Base-by-base conservation (phyloP, 2,113 vertebrate species). In the Donacobius atricapilla region DNA sequence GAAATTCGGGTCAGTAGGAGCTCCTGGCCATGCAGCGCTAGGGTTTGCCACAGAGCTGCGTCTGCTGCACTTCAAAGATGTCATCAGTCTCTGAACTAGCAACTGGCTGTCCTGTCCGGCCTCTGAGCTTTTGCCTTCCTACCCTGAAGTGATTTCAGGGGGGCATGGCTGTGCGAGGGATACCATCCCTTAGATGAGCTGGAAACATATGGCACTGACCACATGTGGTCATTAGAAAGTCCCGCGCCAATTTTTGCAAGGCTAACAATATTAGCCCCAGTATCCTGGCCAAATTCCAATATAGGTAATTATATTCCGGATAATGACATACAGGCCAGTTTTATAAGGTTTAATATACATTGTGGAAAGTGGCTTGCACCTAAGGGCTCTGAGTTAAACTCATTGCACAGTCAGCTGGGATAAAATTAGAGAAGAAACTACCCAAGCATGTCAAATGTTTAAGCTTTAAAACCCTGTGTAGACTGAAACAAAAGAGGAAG, bases 401-500 rank as follows among this genome's bases (percentile, higher is more conserved):
- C 93, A 81, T 92, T 94, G 95, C 97, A 95, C 61, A 95, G 94
- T 97, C 96, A 96, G 91, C 94, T 96, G 96, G 96, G 96, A 97
- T 95, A 93, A 97, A 98, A 97, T 98, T 95, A 97, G 95, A 97
- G 91, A 94, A 96, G 95, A 97, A 97, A 97, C 96, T 97, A 95
- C 88, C 96, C 96, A 96, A 97, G 94, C 96, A 95, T 97, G 96
- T 96, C 96, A 97, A 93, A 96, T 97, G 96, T 96, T 97, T 97
- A 97, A 97, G 95, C 93, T 97, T 92, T 97, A 97, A 97, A 97
- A 97, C 92, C 85, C 92, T 85, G 87, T 75, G 93, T 92, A 76
- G 91, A 97, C 95, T 94, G 94, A 97, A 98, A 97, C 93, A 97
- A 97, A 98, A 96, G 94, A 96, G 92, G 93, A 97, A 97, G 81